phyloP scores from a whole-genome alignment of 2,888 invertebrate species.

The Lithophane semibrunnea region DNA sequence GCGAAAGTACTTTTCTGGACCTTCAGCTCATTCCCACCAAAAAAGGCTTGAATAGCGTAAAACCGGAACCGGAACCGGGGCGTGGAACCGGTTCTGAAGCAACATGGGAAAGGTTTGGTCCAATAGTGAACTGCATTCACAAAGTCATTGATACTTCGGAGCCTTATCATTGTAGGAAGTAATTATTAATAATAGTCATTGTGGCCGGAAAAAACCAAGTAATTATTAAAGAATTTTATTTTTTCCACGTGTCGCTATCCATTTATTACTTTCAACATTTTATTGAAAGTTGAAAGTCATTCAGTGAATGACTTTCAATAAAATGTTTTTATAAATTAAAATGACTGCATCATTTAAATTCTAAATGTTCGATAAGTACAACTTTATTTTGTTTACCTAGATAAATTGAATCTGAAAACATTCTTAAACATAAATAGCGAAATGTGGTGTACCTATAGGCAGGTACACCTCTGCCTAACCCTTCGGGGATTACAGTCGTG shows the following conservation, averaged over 20 bases:
- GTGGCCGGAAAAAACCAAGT: slow-evolving; percentile 5
- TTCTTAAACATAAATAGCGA: too few species aligned
- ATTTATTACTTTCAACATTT: too few species aligned
- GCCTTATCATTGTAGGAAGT: slow-evolving; percentile 20
- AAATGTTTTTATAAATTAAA: neutral
- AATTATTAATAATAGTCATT: neutral
- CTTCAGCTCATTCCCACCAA: neutral
- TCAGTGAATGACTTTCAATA: neutral
- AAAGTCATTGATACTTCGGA: neutral
- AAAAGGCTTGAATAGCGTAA: neutral
- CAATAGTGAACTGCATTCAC: neutral
- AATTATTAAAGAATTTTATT: slow-evolving; percentile 3
- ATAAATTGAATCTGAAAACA: neutral
- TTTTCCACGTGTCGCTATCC: slow-evolving; percentile 15
- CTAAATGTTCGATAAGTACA: neutral
- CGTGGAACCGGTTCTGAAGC: neutral
- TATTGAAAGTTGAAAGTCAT: too few species aligned
- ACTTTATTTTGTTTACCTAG: neutral
- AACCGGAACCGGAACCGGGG: neutral
- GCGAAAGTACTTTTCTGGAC: too few species aligned
- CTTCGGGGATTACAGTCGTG: neutral
- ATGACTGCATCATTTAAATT: neutral
- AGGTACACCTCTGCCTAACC: neutral
- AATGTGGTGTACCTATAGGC: too few species aligned
- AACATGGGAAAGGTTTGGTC: neutral